phyloP scores from a whole-genome alignment of 2,888 invertebrate genomes.

The Phaedon cochleariae region DNA sequence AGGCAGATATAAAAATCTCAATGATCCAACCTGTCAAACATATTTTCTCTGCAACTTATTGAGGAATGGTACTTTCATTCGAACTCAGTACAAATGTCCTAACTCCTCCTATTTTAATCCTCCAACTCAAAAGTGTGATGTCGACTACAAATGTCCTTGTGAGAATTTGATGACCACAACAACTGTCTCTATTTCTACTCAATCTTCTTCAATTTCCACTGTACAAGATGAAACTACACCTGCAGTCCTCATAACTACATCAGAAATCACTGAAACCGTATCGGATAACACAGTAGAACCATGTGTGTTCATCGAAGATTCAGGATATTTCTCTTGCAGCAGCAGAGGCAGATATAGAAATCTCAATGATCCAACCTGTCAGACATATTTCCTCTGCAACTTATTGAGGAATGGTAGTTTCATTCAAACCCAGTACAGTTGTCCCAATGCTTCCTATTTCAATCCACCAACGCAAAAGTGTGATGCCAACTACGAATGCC shows the following conservation, averaged over 20 bases:
- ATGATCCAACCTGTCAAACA: constrained; percentile 52
- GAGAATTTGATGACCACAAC: not conserved
- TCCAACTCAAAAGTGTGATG: constrained; percentile 56
- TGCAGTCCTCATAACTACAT: not conserved
- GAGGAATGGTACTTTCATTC: constrained; percentile 52
- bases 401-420: constrained; percentile 36
- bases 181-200: not conserved
- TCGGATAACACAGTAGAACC: not conserved
- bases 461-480: constrained; percentile 41
- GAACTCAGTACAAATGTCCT: constrained; percentile 45
- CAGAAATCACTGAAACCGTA: not conserved
- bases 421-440: constrained; percentile 34
- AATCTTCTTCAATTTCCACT: not conserved
- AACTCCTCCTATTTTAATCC: constrained; percentile 58
- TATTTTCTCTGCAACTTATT: constrained; percentile 45
- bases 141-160: constrained; percentile 57
- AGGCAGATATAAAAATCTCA: constrained; percentile 61
- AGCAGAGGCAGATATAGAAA: constrained; percentile 62
- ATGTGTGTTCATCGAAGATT: constrained; percentile 5
- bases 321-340: constrained; percentile 40
- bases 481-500: constrained; percentile 35
- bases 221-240: not conserved
- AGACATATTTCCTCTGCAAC: constrained; percentile 45
- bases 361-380: constrained; percentile 54
- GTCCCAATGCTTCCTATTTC: constrained; percentile 39